phyloP scores from a whole-genome alignment of 2,113 vertebrate genomes.

The Passer domesticus region DNA sequence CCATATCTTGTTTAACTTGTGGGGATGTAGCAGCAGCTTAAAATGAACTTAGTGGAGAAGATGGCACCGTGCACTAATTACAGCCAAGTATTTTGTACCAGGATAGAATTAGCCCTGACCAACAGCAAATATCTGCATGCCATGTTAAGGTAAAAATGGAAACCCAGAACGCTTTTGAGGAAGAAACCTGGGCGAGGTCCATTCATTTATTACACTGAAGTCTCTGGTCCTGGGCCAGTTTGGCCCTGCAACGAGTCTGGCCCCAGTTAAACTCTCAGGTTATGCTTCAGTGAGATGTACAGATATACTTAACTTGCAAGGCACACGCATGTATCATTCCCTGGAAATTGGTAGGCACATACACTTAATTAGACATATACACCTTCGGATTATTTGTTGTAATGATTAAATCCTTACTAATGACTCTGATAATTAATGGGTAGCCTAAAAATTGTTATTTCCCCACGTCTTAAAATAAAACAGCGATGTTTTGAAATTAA shows the following conservation, averaged over 20 bases:
- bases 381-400: neutral
- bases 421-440: neutral
- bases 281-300: neutral
- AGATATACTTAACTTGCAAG: neutral
- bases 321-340: neutral
- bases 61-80: neutral
- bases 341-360: neutral
- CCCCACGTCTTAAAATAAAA: neutral
- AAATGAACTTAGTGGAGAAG: neutral
- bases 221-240: neutral
- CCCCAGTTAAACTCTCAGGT: neutral
- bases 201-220: neutral
- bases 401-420: slow-evolving; percentile 2
- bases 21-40: neutral
- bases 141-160: neutral
- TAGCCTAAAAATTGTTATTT: slow-evolving; percentile 21
- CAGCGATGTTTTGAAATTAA: neutral
- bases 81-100: neutral
- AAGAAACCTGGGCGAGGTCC: neutral
- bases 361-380: neutral
- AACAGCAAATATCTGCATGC: neutral
- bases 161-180: slow-evolving; percentile 13
- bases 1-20: neutral
- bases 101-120: neutral
- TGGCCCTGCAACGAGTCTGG: neutral